Base-by-base conservation (phyloP, 1,140 invertebrate genomes). In the Drosophila pallidifrons region DNA sequence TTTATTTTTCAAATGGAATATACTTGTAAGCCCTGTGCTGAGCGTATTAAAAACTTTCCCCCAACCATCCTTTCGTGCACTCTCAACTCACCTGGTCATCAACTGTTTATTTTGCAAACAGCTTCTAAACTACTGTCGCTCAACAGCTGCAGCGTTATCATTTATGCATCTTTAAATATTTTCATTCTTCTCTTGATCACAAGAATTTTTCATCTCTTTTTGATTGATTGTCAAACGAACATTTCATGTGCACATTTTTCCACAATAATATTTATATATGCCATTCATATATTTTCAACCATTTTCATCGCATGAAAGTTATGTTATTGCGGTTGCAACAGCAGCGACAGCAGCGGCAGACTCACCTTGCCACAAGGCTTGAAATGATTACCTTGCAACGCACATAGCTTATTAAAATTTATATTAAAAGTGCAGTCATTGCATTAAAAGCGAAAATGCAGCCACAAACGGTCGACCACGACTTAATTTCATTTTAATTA, bases 401-500 rank as follows among this genome's bases (percentile, higher is more conserved):
- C 38, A 45, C 35, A 45, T 16, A 46, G 69, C 65, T 74, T 74
- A 74, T 75, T 75, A 75, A 70, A 75, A 70, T 70, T 13, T 63
- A 69, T 80, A 85, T 83, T 77, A 72, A 76, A 76, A 67, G 43
- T 67, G 80, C 67, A 75, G 72, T 57, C 51, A 65, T 69, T 74
- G 71, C 71, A 74, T 74, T 74, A 61, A 61, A 69, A 69, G 66
- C 57, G 55, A 67, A 73, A 60, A 68, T 61, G 57, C 49, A 61
- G 66, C 70, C 57, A 47, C 55, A 77, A 58, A 67, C 38, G 35
- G 30, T 43, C 55, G 43, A 61, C 64, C 64, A 58, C 68, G 60
- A 77, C 68, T 88, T 89, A 89, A 88, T 88, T 88, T 83, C 85
- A 58, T 89, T 88, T 88, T 88, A 88, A 88, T 89, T 88, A 88